Base-by-base conservation (phyloP, 2,797 vertebrate genomes). In the Thaleichthys pacificus region DNA sequence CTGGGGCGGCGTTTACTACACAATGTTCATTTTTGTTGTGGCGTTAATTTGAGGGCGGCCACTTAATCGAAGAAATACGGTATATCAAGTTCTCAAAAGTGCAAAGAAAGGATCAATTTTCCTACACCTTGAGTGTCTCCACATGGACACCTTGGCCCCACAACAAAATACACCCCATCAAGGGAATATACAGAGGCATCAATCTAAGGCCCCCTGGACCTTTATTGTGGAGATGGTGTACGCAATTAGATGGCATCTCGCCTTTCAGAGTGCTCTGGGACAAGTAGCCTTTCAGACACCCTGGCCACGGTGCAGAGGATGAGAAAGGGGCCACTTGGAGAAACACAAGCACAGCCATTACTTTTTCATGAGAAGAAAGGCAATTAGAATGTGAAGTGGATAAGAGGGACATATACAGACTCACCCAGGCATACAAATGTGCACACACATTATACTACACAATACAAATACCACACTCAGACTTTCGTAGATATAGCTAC, bases 141-240 rank as follows among this genome's bases (percentile, higher is more conserved):
- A 6, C 15, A n/a, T n/a, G 51, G 51, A 6, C 42, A 47, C 11
- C 8, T 2, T 47, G 51, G 51, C 15, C 51, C 51, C 17, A 56
- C 17, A 17, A 17, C 49, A 51, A 51, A 51, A 51, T 4, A 19
- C 17, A 17, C 19, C 51, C 51, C 51, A 56, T 56, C 19, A 56
- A 56, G 15, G 6, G 51, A 56, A 56, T 56, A 56, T 56, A 56
- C 51, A 17, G 51, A n/a, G 3, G 51, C 15, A 17, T 17, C 19
- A 17, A 56, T 17, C 19, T 8, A 21, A 14, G 57, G 8, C 24
- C 35, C 77, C 22, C 68, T 74, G 62, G 35, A 68, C 54, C 24
- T 42, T 79, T 80, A 87, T 62, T 76, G 76, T 30, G 61, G 58
- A 30, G 57, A 77, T 66, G 66, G 69, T 66, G 68, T 76, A 61